Evolutionary conservation across 2,113 vertebrate species (phyloP).

Genomic region (Platysternon megacephalum): DNA sequence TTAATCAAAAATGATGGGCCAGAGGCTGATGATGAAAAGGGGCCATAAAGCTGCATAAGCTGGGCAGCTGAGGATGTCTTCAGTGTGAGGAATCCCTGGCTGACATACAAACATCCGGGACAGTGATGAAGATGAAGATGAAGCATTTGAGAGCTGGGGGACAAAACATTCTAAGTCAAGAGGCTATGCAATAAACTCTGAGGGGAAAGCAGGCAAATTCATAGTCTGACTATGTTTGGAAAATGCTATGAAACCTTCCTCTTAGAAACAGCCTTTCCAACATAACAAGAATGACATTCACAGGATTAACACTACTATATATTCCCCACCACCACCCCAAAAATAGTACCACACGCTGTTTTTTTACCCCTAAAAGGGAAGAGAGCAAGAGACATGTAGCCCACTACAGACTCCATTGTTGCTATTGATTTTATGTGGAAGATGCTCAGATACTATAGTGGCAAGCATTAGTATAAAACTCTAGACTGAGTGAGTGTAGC

Average conservation of each 20-base stretch:
- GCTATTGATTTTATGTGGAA: background rate
- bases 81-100: background rate
- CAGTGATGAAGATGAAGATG: background rate
- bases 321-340: background rate
- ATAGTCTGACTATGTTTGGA: background rate
- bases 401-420: background rate
- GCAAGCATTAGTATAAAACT: background rate
- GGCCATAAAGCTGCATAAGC: background rate
- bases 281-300: background rate
- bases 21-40: background rate
- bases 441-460: background rate
- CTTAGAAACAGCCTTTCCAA: background rate
- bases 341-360: background rate
- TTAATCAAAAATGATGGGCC: background rate
- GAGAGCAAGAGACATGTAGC: background rate
- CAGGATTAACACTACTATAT: background rate
- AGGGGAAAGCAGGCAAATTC: background rate
- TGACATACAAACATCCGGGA: background rate
- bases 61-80: background rate
- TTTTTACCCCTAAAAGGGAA: background rate
- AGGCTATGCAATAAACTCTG: background rate
- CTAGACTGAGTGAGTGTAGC: background rate
- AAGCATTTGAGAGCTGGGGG: background rate
- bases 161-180: background rate
- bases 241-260: fast-evolving